A percentile compares a stretch with the other conserved stretches of the same genome.
Conservation (phyloP, 2,888 invertebrate species). For the Eucriotettix oculatus region DNA sequence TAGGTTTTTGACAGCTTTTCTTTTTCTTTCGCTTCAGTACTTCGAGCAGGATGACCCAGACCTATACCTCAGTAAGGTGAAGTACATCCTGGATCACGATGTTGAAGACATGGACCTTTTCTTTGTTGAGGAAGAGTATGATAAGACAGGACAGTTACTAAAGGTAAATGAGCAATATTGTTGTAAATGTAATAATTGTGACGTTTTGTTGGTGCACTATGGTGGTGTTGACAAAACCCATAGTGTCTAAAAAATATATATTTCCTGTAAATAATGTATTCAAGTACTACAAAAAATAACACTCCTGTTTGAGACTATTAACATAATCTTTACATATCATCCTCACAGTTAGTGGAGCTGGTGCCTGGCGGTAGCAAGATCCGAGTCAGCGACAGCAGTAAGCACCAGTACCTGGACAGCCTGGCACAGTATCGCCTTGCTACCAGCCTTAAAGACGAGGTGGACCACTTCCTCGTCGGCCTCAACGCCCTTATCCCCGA, state of each 20-base stretch:
- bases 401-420: slow-evolving; percentile 71
- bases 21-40: slow-evolving; percentile 38
- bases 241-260: not conserved
- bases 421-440: slow-evolving; percentile 79
- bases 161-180: slow-evolving; percentile 31
- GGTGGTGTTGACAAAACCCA: not conserved
- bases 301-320: not conserved
- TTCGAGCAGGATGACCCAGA: slow-evolving; percentile 95
- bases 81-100: slow-evolving; percentile 82
- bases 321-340: not conserved
- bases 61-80: slow-evolving; percentile 80
- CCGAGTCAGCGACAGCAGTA: slow-evolving; percentile 55
- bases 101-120: slow-evolving; percentile 67
- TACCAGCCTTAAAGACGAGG: slow-evolving; percentile 63
- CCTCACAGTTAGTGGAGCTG: slow-evolving; percentile 46
- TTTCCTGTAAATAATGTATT: not conserved
- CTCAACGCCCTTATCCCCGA: slow-evolving; percentile 83
- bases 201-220: not conserved
- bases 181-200: not conserved
- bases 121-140: slow-evolving; percentile 83
- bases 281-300: not conserved
- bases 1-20: not conserved
- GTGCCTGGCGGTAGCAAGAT: slow-evolving; percentile 66
- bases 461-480: slow-evolving; percentile 77
- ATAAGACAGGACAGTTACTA: slow-evolving; percentile 52